Base-by-base conservation (phyloP, 2,888 invertebrate genomes). In the Atrina japonica region DNA sequence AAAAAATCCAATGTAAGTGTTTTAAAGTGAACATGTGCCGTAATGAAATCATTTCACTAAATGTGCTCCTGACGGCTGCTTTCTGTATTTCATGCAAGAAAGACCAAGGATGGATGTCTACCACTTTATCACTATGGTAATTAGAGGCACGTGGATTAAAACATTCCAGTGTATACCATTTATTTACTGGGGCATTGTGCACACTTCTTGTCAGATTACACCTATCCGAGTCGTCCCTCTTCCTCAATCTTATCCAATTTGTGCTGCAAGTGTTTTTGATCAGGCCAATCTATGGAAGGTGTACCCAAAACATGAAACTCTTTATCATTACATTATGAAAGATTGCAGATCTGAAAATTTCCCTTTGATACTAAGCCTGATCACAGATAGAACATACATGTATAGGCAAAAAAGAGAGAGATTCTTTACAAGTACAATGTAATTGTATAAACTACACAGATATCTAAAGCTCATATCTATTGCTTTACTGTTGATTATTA, bases 61-160 rank as follows among this genome's bases (percentile, higher is more conserved):
- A 47, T 47, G 49, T 47, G 47, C 45, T 23, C 52, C 41, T 7
- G 41, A 40, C 52, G 30, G 63, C 67, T 67, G 67, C 47, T 67
- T 67, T 67, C 43, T 29, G 59, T 67, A 67, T 60, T 67, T 67
- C 67, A 67, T 29, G 45, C 40, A 29, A 52, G 40, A 59, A 16
- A 45, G 60, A 52, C 47, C 18, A 66, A 66, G 40, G 58, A 25
- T 47, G 45, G 49, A 23, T 58, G 49, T 45, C 41, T 49, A 30
- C 56, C 23, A 49, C 66, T 35, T 66, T 58, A 56, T 43, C 66
- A 49, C 58, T 40, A 56, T 58, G 49, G 49, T 56, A 66, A 66
- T 66, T 66, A 53, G 40, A 35, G 56, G 66, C 58, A 45, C 56
- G 66, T 49, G 49, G 56, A 45, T 35, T 58, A 56, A 40, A 43